A percentile compares a stretch with the other conserved stretches of the same genome.
phyloP scores from a whole-genome alignment of 2,113 vertebrate species.

The Accipiter virgatus region DNA sequence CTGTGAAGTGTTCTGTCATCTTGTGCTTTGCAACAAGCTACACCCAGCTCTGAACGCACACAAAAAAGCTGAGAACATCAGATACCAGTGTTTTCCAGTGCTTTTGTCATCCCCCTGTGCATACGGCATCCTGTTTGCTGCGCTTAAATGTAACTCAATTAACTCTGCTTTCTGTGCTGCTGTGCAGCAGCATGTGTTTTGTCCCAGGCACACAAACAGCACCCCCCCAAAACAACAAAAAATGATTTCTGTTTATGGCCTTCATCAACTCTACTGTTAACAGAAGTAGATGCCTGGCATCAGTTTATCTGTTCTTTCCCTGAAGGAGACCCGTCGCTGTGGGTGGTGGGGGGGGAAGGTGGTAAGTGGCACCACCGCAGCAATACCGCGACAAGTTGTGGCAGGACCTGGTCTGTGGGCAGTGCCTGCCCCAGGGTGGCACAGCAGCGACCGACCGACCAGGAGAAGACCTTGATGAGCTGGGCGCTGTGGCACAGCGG shows the following conservation, averaged over 20 bases:
- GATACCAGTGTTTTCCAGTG: neutral
- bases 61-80: neutral
- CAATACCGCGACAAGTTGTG: neutral
- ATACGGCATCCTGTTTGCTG: neutral
- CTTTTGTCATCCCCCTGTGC: neutral
- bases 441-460: accelerated
- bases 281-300: no score
- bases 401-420: neutral
- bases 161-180: neutral
- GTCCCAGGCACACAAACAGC: neutral
- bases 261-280: neutral
- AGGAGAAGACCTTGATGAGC: neutral
- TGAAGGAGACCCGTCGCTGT: neutral
- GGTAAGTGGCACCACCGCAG: neutral
- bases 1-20: neutral
- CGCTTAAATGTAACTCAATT: accelerated
- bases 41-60: neutral
- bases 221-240: neutral
- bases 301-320: neutral
- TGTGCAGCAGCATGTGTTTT: neutral
- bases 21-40: slow-evolving; percentile 1
- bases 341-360: neutral
- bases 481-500: neutral
- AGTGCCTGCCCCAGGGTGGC: neutral
- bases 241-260: neutral